A percentile compares a stretch with the other conserved stretches of the same genome.
phyloP scores from a whole-genome alignment of 1,140 invertebrate genomes.

The Aphelenchoides fujianensis region DNA sequence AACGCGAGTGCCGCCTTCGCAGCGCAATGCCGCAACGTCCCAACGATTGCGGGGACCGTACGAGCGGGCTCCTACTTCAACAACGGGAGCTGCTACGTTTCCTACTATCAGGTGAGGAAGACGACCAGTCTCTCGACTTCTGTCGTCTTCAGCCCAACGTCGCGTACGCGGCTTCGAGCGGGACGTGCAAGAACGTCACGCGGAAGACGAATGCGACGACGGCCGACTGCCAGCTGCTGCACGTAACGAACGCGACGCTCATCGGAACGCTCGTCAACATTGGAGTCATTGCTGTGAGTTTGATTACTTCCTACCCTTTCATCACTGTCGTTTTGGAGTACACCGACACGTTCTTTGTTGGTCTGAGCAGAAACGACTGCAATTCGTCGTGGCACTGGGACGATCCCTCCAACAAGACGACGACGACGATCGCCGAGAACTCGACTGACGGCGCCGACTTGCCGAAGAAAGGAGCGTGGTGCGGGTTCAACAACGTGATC shows the following conservation, averaged over 20 bases:
- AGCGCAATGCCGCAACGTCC: background rate
- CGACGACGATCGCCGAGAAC: background rate
- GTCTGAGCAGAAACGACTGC: background rate
- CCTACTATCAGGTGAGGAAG: background rate
- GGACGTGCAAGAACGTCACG: background rate
- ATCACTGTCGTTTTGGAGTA: background rate
- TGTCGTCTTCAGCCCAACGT: background rate
- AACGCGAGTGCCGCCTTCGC: background rate
- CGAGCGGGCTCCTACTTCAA: background rate
- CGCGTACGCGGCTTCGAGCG: background rate
- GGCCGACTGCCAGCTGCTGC: constrained; percentile 7
- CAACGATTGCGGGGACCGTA: background rate
- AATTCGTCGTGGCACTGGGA: constrained; percentile 10
- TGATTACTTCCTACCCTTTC: background rate
- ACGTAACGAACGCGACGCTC: background rate
- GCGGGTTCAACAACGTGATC: background rate
- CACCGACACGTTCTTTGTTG: background rate
- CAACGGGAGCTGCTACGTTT: background rate
- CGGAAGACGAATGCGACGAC: background rate
- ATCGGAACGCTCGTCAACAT: background rate
- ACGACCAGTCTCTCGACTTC: background rate
- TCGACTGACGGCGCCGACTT: background rate
- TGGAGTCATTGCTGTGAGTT: background rate
- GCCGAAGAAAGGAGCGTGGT: background rate
- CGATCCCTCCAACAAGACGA: background rate